Evolutionary conservation across 2,113 vertebrate species (phyloP), one percentile per base, ranked within the genome.

Genomic region (Accipiter cooperii): DNA sequence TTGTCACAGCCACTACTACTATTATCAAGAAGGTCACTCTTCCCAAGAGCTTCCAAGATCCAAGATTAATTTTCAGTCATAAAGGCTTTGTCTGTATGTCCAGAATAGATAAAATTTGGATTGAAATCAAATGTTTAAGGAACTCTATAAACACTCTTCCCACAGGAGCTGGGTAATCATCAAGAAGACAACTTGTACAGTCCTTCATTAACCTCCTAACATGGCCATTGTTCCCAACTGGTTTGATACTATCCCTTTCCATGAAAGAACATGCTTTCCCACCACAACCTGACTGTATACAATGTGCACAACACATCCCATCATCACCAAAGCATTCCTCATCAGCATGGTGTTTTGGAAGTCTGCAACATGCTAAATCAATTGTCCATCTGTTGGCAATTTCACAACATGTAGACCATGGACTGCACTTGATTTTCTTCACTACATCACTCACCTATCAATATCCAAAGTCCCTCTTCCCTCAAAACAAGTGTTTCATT

Each of bases 1-100:
- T 86, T 68, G 21, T 66, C 80, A 24, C 65, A 61, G 34, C 20
- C 9, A 3, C 58, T 49, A 13, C 51, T 85, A 21, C 17, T 40
- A 3, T 9, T 40, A 5, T 20, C 38, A 54, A 49, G 12, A 57
- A 86, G 22, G 38, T 31, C 54, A 14, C 47, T 17, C 9, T 42
- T 7, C 26, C 5, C 0, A 0, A 60, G 52, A 60, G 34, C 4
- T 33, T 46, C 33, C 47, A 55, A 58, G 36, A 40, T 52, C 31
- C 34, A 25, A 52, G 38, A 74, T 34, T 14, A 64, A 76, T 80
- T 87, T 40, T 64, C 18, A 38, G 12, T 29, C 33, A 22, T 19
- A 77, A 80, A 52, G 6, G 20, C 34, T 84, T 47, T 24, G n/a
- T 36, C 33, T 2, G 0, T 42, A 15, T 2, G 2, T 36, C 38